Percentiles rank a stretch among this genome's conserved stretches.
Evolutionary conservation across 2,888 invertebrate species (phyloP).

Genomic region (Steinernema hermaphroditum): DNA sequence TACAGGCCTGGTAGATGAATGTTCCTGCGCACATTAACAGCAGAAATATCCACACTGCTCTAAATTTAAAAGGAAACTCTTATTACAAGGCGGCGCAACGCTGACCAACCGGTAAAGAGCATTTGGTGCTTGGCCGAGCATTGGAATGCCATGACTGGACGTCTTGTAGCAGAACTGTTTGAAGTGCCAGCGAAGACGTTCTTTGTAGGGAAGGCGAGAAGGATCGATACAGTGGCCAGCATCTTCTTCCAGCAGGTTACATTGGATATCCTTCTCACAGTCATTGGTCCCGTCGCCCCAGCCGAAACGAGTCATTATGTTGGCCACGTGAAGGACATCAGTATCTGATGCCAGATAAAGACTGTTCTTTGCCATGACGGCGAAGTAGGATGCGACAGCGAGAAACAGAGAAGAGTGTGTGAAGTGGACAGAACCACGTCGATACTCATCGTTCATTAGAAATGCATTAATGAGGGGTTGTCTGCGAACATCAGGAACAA

Average conservation of each 20-base stretch:
- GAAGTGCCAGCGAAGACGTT: conserved; percentile 56
- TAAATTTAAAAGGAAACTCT: conserved; percentile 33
- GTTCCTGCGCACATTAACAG: conserved; percentile 49
- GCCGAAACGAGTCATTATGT: conserved; percentile 13
- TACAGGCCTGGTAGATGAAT: conserved; percentile 56
- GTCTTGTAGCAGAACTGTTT: conserved; percentile 62
- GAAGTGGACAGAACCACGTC: background rate
- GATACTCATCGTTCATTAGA: background rate
- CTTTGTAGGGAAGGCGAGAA: conserved; percentile 52
- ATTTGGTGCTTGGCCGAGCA: conserved; percentile 60
- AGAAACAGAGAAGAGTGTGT: background rate
- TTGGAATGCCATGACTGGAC: conserved; percentile 62
- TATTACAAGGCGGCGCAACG: too few species aligned
- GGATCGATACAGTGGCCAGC: conserved; percentile 57
- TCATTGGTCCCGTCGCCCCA: conserved; percentile 32
- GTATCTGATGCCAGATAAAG: conserved; percentile 18
- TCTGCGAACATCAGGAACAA: too few species aligned
- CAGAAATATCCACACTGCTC: conserved; percentile 55
- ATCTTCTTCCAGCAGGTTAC: conserved; percentile 57
- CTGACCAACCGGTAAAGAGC: conserved; percentile 46
- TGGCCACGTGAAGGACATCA: conserved; percentile 18
- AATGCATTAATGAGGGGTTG: background rate
- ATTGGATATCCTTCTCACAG: conserved; percentile 43
- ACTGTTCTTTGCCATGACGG: background rate
- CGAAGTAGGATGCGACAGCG: background rate